Percentiles rank a stretch among this genome's conserved stretches.
Conservation (phyloP, 2,113 vertebrate genomes). For the Scomber scombrus region DNA sequence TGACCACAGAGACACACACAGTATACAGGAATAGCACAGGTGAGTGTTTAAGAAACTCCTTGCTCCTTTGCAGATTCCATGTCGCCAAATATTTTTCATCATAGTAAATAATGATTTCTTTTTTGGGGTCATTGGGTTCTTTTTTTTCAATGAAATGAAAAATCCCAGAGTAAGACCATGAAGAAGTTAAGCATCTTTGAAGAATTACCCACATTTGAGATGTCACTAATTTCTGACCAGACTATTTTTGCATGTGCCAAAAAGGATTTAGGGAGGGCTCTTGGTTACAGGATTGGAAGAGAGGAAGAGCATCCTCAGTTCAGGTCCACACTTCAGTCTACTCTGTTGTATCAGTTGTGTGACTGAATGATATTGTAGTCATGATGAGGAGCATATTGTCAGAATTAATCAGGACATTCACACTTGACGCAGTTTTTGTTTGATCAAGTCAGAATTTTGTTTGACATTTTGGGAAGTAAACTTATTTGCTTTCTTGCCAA, state of each 20-base stretch:
- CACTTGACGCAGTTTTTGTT: background rate
- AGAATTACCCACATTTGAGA: slow-evolving; percentile 18
- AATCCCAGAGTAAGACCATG: background rate
- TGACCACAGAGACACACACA: slow-evolving; percentile 86
- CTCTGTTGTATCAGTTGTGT: background rate
- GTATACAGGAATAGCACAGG: slow-evolving; percentile 89
- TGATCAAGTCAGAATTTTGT: background rate
- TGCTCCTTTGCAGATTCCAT: background rate
- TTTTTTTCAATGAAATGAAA: background rate
- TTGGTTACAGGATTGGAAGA: slow-evolving; percentile 18
- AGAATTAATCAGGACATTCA: background rate
- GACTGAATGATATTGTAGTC: background rate
- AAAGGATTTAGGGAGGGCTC: slow-evolving; percentile 18
- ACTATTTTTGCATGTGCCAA: slow-evolving; percentile 15
- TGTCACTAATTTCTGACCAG: slow-evolving; percentile 7
- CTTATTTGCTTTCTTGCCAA: background rate
- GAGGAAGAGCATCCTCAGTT: background rate
- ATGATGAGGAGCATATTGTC: background rate
- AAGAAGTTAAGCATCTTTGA: slow-evolving; percentile 1
- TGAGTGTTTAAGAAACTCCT: slow-evolving; percentile 68
- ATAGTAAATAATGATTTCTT: background rate
- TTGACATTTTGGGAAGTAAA: background rate
- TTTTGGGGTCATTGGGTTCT: background rate
- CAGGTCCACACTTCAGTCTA: background rate
- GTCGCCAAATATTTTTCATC: background rate